These are phyloP conservation scores for Amblyteles armatorius DNA, from an alignment of 2,888 invertebrate genomes.

Conservation along the genomic window DNA sequence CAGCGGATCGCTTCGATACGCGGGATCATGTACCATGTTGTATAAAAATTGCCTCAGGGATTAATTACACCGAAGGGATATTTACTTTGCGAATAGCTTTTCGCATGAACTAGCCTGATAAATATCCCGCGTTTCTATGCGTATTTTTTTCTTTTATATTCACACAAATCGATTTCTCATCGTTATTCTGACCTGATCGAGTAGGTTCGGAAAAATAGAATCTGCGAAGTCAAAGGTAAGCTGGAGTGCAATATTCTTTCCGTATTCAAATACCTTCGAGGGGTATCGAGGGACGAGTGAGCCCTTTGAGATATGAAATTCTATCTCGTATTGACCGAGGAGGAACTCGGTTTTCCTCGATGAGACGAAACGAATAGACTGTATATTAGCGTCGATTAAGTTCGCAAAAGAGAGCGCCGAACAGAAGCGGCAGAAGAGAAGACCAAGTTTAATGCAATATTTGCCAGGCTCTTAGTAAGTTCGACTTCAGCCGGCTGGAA, in stretches of 20 bases:
- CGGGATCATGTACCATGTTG: background rate
- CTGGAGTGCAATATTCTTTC: constrained; percentile 14
- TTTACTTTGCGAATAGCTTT: background rate
- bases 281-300: constrained; percentile 14
- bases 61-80: background rate
- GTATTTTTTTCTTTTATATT: background rate
- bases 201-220: background rate
- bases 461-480: constrained; percentile 63
- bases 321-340: constrained; percentile 24
- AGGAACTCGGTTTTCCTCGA: constrained; percentile 47
- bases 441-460: constrained; percentile 65
- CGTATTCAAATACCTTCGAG: constrained; percentile 24
- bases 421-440: constrained; percentile 32
- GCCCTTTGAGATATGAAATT: constrained; percentile 32
- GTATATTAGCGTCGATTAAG: constrained; percentile 60
- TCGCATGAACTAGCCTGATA: background rate
- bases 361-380: constrained; percentile 57
- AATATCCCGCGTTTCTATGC: background rate
- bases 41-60: background rate
- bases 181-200: background rate
- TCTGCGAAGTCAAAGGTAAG: background rate
- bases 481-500: constrained; percentile 40
- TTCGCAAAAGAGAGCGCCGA: constrained; percentile 41
- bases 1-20: background rate
- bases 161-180: background rate